A percentile compares a stretch with the other conserved stretches of the same genome.
Evolutionary conservation across 1,140 invertebrate species (phyloP).

Genomic region (Drosophila fuyamai): DNA sequence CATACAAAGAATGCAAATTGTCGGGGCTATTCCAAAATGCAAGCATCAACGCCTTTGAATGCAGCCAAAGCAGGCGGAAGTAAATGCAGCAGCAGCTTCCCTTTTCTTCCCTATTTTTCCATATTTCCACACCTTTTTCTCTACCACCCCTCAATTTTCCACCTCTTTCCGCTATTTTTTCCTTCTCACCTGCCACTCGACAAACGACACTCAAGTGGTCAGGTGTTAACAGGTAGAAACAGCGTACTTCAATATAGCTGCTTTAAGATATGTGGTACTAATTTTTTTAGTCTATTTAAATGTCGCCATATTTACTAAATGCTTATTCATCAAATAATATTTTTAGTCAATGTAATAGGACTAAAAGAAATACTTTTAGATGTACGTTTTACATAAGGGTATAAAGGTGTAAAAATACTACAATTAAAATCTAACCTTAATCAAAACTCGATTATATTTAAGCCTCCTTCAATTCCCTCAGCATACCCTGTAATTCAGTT

Average conservation of each 20-base stretch:
- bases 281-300: not conserved
- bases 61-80: constrained; percentile 52
- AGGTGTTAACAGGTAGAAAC: constrained; percentile 14
- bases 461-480: no score
- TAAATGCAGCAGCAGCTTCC: constrained; percentile 33
- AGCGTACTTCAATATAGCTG: not conserved
- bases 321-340: no score
- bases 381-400: no score
- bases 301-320: no score
- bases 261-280: not conserved
- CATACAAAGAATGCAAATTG: constrained; percentile 38
- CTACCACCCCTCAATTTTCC: not conserved
- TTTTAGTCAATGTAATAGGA: no score
- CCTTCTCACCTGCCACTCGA: constrained; percentile 20
- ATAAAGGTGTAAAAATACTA: no score
- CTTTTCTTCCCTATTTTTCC: not conserved
- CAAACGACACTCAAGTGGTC: constrained; percentile 33
- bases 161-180: constrained; percentile 1
- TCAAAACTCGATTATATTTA: no score
- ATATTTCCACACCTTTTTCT: not conserved
- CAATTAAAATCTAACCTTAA: no score
- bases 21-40: constrained; percentile 30
- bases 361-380: no score
- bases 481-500: not conserved
- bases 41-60: constrained; percentile 51